Conservation (phyloP, 2,797 vertebrate species). For the Mus minutoides region DNA sequence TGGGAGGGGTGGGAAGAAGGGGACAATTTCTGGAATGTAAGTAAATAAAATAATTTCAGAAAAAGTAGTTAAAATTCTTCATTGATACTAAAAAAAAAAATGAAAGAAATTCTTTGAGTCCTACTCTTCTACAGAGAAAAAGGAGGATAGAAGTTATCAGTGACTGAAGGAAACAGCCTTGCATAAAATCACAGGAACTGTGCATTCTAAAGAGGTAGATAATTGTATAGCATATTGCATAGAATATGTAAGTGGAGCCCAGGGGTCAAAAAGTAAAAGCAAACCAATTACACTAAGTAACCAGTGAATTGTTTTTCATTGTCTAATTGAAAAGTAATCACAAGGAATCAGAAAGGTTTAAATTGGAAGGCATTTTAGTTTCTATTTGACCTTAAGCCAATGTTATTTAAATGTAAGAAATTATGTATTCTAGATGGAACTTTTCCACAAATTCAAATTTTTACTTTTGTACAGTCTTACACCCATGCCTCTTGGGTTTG, state of each 20-base stretch:
- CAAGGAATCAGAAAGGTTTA: constrained; percentile 76
- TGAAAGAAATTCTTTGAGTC: background rate
- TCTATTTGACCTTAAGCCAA: constrained; percentile 75
- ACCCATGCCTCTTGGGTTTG: background rate
- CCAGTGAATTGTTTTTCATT: constrained; percentile 80
- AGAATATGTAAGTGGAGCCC: constrained; percentile 67
- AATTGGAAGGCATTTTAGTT: constrained; percentile 71
- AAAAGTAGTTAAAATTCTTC: background rate
- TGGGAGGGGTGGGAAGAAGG: background rate
- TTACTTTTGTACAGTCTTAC: background rate
- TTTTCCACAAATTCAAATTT: constrained; percentile 58
- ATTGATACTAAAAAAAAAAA: constrained; percentile 32
- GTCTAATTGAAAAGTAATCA: constrained; percentile 82
- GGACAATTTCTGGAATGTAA: background rate
- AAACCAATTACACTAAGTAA: constrained; percentile 80
- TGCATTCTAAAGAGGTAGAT: constrained; percentile 63
- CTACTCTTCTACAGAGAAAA: background rate
- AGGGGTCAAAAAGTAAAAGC: constrained; percentile 78
- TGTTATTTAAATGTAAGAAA: constrained; percentile 73
- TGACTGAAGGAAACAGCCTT: constrained; percentile 58
- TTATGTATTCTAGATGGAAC: constrained; percentile 58
- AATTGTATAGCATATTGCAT: constrained; percentile 70
- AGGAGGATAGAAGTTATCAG: constrained; percentile 30
- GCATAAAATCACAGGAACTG: constrained; percentile 38
- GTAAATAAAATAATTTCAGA: background rate